These are phyloP conservation scores for Sebastolobus altivelis DNA, from an alignment of 2,797 vertebrate genomes.

Conservation along the genomic window DNA sequence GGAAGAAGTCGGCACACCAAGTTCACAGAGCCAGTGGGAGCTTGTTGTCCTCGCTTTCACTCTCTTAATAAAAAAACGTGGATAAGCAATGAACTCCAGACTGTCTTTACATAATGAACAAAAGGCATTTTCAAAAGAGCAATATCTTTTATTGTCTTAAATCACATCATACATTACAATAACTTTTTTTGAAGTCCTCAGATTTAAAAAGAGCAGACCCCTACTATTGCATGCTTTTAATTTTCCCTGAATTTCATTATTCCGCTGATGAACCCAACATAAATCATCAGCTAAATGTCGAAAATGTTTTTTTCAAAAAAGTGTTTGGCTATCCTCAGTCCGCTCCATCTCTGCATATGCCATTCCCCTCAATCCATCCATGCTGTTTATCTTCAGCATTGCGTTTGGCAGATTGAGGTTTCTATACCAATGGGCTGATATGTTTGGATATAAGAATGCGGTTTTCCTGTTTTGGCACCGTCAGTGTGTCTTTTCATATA, in stretches of 20 bases:
- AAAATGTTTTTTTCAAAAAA: constrained; percentile 11
- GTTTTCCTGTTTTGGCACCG: constrained; percentile 78
- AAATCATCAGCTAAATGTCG: constrained; percentile 36
- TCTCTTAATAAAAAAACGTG: constrained; percentile 41
- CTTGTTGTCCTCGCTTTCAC: constrained; percentile 19
- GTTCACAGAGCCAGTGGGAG: constrained; percentile 40
- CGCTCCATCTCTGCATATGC: constrained; percentile 38
- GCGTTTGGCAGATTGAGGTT: constrained; percentile 72
- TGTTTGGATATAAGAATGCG: constrained; percentile 77
- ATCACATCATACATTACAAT: constrained; percentile 32
- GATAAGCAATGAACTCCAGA: constrained; percentile 52
- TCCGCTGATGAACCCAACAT: constrained; percentile 43
- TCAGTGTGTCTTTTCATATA: constrained; percentile 70
- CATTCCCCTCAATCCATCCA: constrained; percentile 63
- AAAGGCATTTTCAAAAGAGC: constrained; percentile 32
- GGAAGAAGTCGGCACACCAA: constrained; percentile 22
- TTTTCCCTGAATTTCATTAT: constrained; percentile 43
- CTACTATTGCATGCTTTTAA: constrained; percentile 11
- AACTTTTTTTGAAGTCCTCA: constrained; percentile 29
- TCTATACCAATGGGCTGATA: constrained; percentile 73
- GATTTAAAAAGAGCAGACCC: constrained; percentile 11
- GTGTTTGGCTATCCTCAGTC: constrained; percentile 32
- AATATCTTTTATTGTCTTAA: constrained; percentile 31
- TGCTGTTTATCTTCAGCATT: constrained; percentile 76
- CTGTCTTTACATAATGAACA: constrained; percentile 32